Base-by-base conservation (phyloP, 1,140 invertebrate species). In the Cotesia typhae region DNA sequence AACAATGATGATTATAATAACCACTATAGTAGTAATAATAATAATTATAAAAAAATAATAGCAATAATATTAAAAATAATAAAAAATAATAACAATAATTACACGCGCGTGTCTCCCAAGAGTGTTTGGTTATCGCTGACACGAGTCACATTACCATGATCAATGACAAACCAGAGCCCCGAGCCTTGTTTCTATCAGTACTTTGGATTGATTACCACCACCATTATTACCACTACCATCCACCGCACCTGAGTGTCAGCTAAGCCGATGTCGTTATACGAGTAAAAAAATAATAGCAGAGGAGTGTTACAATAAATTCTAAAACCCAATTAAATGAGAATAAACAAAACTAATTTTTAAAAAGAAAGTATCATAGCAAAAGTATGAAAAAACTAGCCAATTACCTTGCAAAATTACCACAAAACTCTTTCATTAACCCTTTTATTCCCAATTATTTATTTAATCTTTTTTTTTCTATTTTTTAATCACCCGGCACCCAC, bases 111-210 rank as follows among this genome's bases (percentile, higher is more conserved):
- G 61, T 69, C 47, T 67, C 67, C 52, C 71, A 64, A 73, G 53
- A 60, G 75, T 74, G 75, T 74, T 72, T 64, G 69, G 70, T 72
- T 74, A 70, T 76, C 73, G 68, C 73, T 76, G 65, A 70, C 70
- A 76, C 75, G 72, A 77, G 77, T 78, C 71, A 77, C 74, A 74
- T 77, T 80, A 81, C 75, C 78, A 86, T 83, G 84, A 85, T 85
- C 85, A 87, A 87, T 87, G 85, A 87, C 85, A 87, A 87, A 87
- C 85, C 85, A 87, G 85, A 87, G 85, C 85, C 85, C 83, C 84
- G 84, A 85, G 85, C 83, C 81, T 81, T 76, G 79, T 79, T 68
- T 12, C 41, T 47, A 47, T 65, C 69, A 63, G 70, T 51, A 65
- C 61, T 65, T 57, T 63, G 55, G 36, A 72, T 72, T 67, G 41